These are phyloP conservation scores for Laupala kohalensis DNA, from an alignment of 1,140 invertebrate genomes.

Conservation along the genomic window DNA sequence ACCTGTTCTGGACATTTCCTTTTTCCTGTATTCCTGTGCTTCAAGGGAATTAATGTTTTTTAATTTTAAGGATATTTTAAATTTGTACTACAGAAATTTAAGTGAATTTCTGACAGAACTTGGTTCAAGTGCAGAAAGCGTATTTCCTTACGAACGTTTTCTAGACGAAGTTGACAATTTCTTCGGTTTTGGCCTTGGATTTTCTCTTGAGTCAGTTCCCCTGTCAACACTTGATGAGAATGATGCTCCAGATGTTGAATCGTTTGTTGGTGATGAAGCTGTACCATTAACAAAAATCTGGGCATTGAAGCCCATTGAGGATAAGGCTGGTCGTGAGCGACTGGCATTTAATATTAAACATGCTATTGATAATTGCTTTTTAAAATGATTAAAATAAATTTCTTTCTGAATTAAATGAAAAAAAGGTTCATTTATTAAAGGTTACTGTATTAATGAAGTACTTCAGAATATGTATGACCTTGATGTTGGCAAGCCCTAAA, in stretches of 20 bases:
- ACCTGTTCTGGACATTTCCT: conserved; percentile 43
- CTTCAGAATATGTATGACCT: too few relatives aligned
- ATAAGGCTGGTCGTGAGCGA: conserved; percentile 35
- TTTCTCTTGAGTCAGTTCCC: conserved; percentile 47
- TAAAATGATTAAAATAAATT: neutral
- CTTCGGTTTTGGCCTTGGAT: conserved; percentile 39
- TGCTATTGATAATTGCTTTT: conserved; percentile 34
- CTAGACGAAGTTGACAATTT: conserved; percentile 25
- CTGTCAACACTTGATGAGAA: conserved; percentile 42
- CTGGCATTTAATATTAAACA: conserved; percentile 47
- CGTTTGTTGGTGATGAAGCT: conserved; percentile 34
- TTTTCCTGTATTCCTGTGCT: conserved; percentile 48
- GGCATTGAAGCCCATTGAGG: conserved; percentile 36
- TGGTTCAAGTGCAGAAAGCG: conserved; percentile 40
- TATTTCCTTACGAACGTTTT: conserved; percentile 39
- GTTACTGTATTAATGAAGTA: too few relatives aligned
- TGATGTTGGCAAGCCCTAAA: too few relatives aligned
- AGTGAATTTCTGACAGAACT: conserved; percentile 35
- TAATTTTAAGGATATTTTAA: conserved; percentile 40
- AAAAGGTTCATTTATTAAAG: neutral
- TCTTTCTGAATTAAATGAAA: neutral
- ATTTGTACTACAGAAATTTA: conserved; percentile 41
- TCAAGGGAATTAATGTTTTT: conserved; percentile 36
- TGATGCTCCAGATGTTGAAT: conserved; percentile 44
- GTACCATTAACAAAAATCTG: conserved; percentile 37